phyloP scores from a whole-genome alignment of 1,140 invertebrate species.

The Tribolium castaneum region DNA sequence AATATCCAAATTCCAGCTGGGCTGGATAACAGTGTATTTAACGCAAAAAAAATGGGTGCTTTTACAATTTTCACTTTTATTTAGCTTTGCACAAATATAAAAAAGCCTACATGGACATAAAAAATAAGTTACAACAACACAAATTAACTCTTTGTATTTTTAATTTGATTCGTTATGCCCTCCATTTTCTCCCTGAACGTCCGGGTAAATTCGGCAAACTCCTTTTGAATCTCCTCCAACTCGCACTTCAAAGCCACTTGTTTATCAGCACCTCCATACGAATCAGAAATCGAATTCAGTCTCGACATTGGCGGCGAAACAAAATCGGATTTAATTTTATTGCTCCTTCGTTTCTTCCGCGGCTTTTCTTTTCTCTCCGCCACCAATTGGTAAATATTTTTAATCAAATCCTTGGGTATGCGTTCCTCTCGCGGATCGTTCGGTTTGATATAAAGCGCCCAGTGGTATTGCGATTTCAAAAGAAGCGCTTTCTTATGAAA shows the following conservation, averaged over 20 bases:
- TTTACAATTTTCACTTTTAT: no score
- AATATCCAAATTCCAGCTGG: no score
- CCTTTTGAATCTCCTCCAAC: slow-evolving; percentile 45
- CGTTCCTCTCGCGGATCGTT: slow-evolving; percentile 83
- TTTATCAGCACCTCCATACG: slow-evolving; percentile 16
- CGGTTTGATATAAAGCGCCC: slow-evolving; percentile 76
- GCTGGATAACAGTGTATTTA: no score
- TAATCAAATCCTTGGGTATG: slow-evolving; percentile 79
- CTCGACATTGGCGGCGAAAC: slow-evolving; percentile 61
- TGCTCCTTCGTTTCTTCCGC: slow-evolving; percentile 60
- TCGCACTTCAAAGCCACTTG: slow-evolving; percentile 47
- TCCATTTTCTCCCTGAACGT: slow-evolving; percentile 45
- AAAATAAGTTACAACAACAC: background rate
- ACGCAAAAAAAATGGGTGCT: no score
- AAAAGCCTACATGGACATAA: background rate
- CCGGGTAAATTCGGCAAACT: slow-evolving; percentile 42
- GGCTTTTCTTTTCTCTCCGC: slow-evolving; percentile 72
- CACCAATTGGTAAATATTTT: slow-evolving; percentile 78
- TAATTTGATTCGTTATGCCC: slow-evolving; percentile 25
- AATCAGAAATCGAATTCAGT: slow-evolving; percentile 57
- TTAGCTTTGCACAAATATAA: background rate
- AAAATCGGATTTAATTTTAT: slow-evolving; percentile 52
- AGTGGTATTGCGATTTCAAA: slow-evolving; percentile 76
- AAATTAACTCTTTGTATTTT: background rate
- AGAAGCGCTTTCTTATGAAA: slow-evolving; percentile 77